Conservation (phyloP, 2,888 invertebrate genomes). For the Netelia melanura region DNA sequence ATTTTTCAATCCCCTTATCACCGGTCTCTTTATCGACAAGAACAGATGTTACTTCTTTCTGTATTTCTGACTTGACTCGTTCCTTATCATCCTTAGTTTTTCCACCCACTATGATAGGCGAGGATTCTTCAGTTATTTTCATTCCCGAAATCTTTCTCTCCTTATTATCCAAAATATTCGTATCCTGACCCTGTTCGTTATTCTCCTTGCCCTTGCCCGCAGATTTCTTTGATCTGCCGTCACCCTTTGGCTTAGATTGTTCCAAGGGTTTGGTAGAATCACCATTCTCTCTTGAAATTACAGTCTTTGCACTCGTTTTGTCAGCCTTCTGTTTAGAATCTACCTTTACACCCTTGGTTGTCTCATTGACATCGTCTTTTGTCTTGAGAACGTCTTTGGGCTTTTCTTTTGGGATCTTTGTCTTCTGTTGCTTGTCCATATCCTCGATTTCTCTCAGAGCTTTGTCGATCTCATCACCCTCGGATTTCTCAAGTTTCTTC, state of each 20-base stretch:
- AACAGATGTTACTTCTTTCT: not conserved
- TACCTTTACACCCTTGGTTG: conserved; percentile 28
- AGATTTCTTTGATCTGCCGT: conserved; percentile 56
- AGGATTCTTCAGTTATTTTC: conserved; percentile 39
- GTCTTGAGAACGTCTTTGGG: conserved; percentile 68
- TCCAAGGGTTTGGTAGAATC: conserved; percentile 38
- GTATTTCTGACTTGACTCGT: conserved; percentile 37
- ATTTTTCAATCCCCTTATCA: conserved; percentile 9
- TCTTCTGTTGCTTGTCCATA: conserved; percentile 80
- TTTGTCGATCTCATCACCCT: conserved; percentile 85
- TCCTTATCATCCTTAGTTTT: conserved; percentile 62
- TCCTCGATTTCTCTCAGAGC: conserved; percentile 85
- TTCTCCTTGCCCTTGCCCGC: conserved; percentile 59
- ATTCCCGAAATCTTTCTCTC: conserved; percentile 36
- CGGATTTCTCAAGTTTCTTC: conserved; percentile 78
- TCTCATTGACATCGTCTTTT: conserved; percentile 57
- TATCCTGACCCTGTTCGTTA: conserved; percentile 48
- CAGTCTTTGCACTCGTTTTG: conserved; percentile 26
- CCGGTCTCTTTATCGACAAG: not conserved
- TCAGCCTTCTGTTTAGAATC: conserved; percentile 60
- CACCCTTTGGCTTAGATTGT: conserved; percentile 42
- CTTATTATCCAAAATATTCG: conserved; percentile 29
- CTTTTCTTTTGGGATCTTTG: conserved; percentile 77
- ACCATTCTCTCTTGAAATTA: conserved; percentile 29
- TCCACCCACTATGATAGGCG: conserved; percentile 26